Conservation (phyloP, 2,888 invertebrate genomes). For the Bombyx huttoni region DNA sequence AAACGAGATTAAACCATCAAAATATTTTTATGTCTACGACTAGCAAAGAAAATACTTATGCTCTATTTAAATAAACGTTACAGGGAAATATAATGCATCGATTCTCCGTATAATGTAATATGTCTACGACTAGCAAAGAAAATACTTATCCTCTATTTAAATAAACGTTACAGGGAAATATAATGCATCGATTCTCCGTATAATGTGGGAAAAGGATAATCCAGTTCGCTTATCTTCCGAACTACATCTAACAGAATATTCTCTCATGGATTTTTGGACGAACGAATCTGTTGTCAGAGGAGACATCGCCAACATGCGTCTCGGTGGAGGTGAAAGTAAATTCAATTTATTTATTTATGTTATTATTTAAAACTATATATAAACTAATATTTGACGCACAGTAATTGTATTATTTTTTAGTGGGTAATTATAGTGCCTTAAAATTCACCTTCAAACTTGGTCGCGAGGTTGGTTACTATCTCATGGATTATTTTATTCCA, state of each 20-base stretch:
- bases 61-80: no score
- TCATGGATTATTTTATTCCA: slow-evolving; percentile 91
- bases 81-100: slow-evolving; percentile 87
- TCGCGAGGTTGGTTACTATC: slow-evolving; percentile 87
- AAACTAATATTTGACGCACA: slow-evolving; percentile 8
- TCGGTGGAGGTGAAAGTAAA: slow-evolving; percentile 79
- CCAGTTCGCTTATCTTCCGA: slow-evolving; percentile 83
- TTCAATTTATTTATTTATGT: slow-evolving; percentile 18
- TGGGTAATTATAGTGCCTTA: slow-evolving; percentile 86
- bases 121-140: no score
- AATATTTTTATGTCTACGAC: no score
- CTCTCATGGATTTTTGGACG: slow-evolving; percentile 78
- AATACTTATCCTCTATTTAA: no score
- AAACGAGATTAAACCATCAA: no score
- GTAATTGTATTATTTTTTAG: slow-evolving; percentile 36
- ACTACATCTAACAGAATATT: slow-evolving; percentile 86
- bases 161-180: slow-evolving; percentile 77
- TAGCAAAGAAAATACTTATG: no score
- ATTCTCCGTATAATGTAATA: slow-evolving; percentile 80
- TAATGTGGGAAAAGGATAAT: slow-evolving; percentile 82
- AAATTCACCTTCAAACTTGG: slow-evolving; percentile 84
- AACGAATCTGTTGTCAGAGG: slow-evolving; percentile 80
- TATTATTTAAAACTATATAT: slow-evolving; percentile 3
- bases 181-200: slow-evolving; percentile 80
- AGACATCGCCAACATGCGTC: slow-evolving; percentile 76